Conservation (phyloP, 2,888 invertebrate species). For the Nephrotoma guestfalica region DNA sequence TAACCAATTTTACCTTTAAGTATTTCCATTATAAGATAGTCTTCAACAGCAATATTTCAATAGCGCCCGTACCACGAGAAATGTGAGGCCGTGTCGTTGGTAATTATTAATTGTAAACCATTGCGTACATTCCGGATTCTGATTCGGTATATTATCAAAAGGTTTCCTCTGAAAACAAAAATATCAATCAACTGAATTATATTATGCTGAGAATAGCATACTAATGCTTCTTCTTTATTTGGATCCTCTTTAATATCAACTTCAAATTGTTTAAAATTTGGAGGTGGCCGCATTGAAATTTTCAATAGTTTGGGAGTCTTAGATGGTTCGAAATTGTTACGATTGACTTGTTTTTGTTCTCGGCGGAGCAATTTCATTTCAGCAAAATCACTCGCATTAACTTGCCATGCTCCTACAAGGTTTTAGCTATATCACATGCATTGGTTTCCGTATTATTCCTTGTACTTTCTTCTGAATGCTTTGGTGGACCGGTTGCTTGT, state of each 20-base stretch:
- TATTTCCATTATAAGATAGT: neutral
- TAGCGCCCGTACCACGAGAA: neutral
- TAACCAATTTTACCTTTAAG: neutral
- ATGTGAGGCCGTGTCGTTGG: neutral
- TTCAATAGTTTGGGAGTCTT: neutral
- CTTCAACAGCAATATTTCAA: neutral
- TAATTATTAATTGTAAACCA: neutral
- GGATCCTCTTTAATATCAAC: neutral
- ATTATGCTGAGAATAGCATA: no score
- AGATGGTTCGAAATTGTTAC: neutral
- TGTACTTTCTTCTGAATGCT: no score
- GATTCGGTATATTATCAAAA: neutral
- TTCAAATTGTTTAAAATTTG: neutral
- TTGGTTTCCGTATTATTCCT: no score
- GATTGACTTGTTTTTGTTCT: neutral
- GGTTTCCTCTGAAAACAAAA: neutral
- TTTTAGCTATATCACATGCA: neutral
- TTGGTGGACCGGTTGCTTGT: no score
- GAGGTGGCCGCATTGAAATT: neutral
- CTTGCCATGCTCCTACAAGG: neutral
- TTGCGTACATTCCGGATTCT: neutral
- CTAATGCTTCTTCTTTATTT: neutral
- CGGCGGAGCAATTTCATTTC: neutral
- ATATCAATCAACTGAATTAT: neutral
- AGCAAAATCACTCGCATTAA: neutral